These are phyloP conservation scores for Bubo blakistoni DNA, from an alignment of 2,113 vertebrate species.

Conservation along the genomic window DNA sequence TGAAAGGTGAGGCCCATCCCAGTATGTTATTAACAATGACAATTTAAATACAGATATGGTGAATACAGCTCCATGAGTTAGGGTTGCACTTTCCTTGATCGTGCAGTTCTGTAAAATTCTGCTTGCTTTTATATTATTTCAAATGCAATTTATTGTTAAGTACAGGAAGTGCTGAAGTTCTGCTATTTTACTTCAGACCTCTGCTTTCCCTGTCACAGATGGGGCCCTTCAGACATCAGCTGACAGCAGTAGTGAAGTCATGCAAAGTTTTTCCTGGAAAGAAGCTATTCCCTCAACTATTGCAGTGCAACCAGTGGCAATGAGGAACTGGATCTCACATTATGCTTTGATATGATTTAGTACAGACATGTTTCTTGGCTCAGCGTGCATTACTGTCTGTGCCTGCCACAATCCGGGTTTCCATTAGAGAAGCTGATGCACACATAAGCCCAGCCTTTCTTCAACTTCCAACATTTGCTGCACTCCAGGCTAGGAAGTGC, in stretches of 20 bases:
- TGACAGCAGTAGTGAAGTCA: rapidly evolving
- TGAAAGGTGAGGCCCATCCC: not conserved
- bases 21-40: not conserved
- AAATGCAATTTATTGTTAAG: not conserved
- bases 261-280: not conserved
- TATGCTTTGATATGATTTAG: not conserved
- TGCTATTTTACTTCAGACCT: not conserved
- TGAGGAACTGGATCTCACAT: not conserved
- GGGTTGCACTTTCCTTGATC: not conserved
- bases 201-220: not conserved
- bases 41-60: not conserved
- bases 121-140: not conserved
- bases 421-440: not conserved
- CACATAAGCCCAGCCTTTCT: not conserved
- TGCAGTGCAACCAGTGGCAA: rapidly evolving
- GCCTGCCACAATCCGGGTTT: not conserved
- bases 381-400: not conserved
- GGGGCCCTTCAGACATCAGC: not conserved
- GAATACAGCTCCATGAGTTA: not conserved
- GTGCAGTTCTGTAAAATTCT: not conserved
- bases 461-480: not conserved
- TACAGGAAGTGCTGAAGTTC: not conserved
- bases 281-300: not conserved
- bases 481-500: not conserved
- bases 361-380: not conserved